A percentile compares a stretch with the other conserved stretches of the same genome.
Conservation (phyloP, 1,140 invertebrate species). For the Nautilus pompilius region DNA sequence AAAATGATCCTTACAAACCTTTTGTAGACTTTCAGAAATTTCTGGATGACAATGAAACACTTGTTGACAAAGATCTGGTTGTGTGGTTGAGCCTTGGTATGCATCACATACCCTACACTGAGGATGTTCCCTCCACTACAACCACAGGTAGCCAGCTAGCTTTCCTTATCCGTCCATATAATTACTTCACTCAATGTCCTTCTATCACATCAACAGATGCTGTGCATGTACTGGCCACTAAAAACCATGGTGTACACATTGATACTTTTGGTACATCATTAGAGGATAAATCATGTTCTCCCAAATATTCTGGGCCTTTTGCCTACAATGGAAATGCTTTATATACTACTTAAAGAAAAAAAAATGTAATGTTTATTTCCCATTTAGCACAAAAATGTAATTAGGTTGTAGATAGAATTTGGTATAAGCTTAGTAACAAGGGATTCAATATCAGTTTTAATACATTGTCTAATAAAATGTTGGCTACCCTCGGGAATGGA, state of each 20-base stretch:
- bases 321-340: conserved; percentile 89
- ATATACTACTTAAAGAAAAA: too few relatives aligned
- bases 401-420: too few relatives aligned
- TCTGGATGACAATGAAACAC: conserved; percentile 41
- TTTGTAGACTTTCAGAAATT: conserved; percentile 45
- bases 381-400: too few relatives aligned
- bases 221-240: conserved; percentile 17
- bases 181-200: conserved; percentile 47
- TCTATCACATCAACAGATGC: conserved; percentile 34
- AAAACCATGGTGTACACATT: conserved; percentile 10
- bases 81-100: conserved; percentile 46
- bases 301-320: not conserved
- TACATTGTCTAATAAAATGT: too few relatives aligned
- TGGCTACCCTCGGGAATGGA: too few relatives aligned
- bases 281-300: conserved; percentile 54
- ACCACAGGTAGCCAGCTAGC: conserved; percentile 30
- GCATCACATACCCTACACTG: conserved; percentile 41
- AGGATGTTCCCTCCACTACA: conserved; percentile 44
- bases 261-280: conserved; percentile 70
- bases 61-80: conserved; percentile 45
- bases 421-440: too few relatives aligned
- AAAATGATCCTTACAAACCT: conserved; percentile 43
- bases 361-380: too few relatives aligned
- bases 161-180: conserved; percentile 39
- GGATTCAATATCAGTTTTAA: too few relatives aligned